These are phyloP conservation scores for Dynastes maya DNA, from an alignment of 2,888 invertebrate species.

Conservation along the genomic window DNA sequence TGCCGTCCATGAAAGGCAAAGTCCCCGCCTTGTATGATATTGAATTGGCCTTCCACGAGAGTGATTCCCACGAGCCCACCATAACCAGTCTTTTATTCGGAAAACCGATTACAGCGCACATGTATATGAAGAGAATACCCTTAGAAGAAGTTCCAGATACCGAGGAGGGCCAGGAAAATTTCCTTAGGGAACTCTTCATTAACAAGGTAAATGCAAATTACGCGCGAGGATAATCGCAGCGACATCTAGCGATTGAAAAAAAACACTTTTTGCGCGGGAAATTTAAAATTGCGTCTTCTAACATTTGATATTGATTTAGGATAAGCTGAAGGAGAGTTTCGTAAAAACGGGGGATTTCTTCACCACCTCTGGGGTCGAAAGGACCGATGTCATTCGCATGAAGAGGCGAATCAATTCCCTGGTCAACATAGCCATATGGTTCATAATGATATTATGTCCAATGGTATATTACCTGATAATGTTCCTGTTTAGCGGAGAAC, in stretches of 20 bases:
- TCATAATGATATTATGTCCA: slow-evolving; percentile 78
- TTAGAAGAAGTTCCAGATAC: slow-evolving; percentile 85
- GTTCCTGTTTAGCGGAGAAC: slow-evolving; percentile 81
- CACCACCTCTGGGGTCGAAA: slow-evolving; percentile 80
- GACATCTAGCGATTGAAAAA: not conserved
- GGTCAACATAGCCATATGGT: slow-evolving; percentile 83
- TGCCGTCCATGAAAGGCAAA: slow-evolving; percentile 86
- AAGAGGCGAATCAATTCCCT: slow-evolving; percentile 78
- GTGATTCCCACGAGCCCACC: slow-evolving; percentile 77
- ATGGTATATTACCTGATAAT: slow-evolving; percentile 81
- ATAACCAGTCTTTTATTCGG: slow-evolving; percentile 85
- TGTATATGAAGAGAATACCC: slow-evolving; percentile 87
- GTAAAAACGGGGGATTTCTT: slow-evolving; percentile 86
- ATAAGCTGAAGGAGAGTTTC: slow-evolving; percentile 83
- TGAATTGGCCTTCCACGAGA: slow-evolving; percentile 80
- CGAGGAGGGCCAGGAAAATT: slow-evolving; percentile 82
- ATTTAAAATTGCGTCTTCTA: too few relatives aligned
- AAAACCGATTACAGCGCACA: slow-evolving; percentile 80
- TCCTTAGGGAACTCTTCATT: slow-evolving; percentile 87
- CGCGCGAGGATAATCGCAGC: slow-evolving; percentile 57
- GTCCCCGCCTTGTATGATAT: slow-evolving; percentile 90
- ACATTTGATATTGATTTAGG: slow-evolving; percentile 70
- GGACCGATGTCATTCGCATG: slow-evolving; percentile 75
- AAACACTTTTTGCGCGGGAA: not conserved
- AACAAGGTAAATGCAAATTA: slow-evolving; percentile 77